Percentiles rank a stretch among this genome's conserved stretches.
Conservation (phyloP, 2,113 vertebrate species). For the Gasterosteus nipponicus region DNA sequence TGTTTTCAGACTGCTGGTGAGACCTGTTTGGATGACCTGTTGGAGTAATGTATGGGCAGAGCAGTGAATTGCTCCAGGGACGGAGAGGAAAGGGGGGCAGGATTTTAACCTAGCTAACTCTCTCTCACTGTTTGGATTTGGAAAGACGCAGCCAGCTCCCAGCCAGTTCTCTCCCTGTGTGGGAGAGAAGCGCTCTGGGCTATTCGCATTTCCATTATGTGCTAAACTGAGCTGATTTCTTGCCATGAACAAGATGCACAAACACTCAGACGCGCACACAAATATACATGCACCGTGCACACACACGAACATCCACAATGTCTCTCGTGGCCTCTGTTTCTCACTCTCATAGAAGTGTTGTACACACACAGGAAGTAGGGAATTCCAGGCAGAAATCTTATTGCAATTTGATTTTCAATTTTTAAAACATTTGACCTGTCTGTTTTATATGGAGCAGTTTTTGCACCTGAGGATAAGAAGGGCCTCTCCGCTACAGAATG, state of each 20-base stretch:
- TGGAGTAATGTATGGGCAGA: constrained; percentile 76
- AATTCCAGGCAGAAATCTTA: constrained; percentile 24
- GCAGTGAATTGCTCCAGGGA: constrained; percentile 71
- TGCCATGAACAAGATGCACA: constrained; percentile 77
- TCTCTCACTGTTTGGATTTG: constrained; percentile 74
- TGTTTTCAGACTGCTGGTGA: constrained; percentile 65
- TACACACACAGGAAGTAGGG: constrained; percentile 7
- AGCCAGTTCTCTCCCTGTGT: constrained; percentile 77
- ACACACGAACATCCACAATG: constrained; percentile 49
- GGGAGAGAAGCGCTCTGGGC: constrained; percentile 75
- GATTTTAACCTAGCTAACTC: constrained; percentile 75
- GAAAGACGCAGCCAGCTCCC: constrained; percentile 69
- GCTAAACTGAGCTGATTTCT: constrained; percentile 81
- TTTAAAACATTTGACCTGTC: background rate
- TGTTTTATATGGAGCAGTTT: constrained; percentile 14
- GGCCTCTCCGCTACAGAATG: constrained; percentile 5
- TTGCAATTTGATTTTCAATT: constrained; percentile 21
- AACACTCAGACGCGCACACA: constrained; percentile 66
- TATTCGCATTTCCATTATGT: constrained; percentile 81
- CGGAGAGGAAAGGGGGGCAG: constrained; percentile 55
- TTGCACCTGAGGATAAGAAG: constrained; percentile 4
- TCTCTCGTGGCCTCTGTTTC: constrained; percentile 40
- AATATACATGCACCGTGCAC: constrained; percentile 52
- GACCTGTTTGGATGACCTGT: constrained; percentile 79
- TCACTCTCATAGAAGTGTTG: constrained; percentile 15